Conservation (phyloP, 2,888 invertebrate species). For the Agriopis aurantiaria region DNA sequence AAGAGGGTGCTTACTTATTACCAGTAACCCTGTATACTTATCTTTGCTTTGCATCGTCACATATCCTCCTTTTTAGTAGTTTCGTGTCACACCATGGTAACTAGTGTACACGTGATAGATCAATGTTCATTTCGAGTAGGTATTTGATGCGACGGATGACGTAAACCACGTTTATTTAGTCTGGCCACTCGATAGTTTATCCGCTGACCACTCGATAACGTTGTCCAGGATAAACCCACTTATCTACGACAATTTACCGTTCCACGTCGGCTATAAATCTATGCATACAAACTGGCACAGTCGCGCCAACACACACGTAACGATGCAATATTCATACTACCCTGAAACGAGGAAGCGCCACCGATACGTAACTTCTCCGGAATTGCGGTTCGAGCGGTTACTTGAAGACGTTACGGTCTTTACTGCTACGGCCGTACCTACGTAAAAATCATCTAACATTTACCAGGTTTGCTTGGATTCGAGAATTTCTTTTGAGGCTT, state of each 20-base stretch:
- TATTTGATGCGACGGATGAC: slow-evolving; percentile 11
- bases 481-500: too few species aligned
- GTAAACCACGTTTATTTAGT: slow-evolving; percentile 23
- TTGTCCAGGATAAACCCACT: slow-evolving; percentile 29
- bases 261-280: slow-evolving; percentile 32
- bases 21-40: too few species aligned
- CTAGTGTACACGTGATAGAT: not conserved
- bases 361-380: slow-evolving; percentile 26
- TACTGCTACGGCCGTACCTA: slow-evolving; percentile 16
- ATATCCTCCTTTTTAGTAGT: too few species aligned
- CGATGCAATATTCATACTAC: slow-evolving; percentile 36
- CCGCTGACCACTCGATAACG: slow-evolving; percentile 23
- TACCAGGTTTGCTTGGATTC: not conserved
- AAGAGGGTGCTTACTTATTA: too few species aligned
- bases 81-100: not conserved
- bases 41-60: too few species aligned
- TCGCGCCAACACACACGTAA: slow-evolving; percentile 5
- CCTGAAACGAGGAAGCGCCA: slow-evolving; percentile 18
- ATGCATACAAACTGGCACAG: slow-evolving; percentile 6
- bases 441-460: slow-evolving; percentile 21
- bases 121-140: slow-evolving; percentile 4
- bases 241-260: slow-evolving; percentile 35
- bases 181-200: slow-evolving; percentile 23
- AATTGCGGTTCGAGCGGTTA: slow-evolving; percentile 31
- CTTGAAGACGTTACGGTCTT: slow-evolving; percentile 26